Base-by-base conservation (phyloP, 2,888 invertebrate species). In the Epistrophella euchroma region DNA sequence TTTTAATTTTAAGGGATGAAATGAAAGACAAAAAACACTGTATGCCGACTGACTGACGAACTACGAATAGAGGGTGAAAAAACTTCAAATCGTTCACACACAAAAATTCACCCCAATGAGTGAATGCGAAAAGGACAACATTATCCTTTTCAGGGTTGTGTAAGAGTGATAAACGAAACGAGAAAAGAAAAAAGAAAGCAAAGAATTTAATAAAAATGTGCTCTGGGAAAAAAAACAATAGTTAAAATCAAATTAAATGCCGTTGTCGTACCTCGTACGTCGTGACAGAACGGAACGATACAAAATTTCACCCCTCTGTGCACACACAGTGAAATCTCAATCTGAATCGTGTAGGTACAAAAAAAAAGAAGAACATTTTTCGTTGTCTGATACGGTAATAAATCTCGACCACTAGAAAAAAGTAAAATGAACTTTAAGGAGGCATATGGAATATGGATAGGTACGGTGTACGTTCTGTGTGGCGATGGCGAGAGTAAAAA, bases 41-140 rank as follows among this genome's bases (percentile, higher is more conserved):
- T 37, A 37, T 37, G 22, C 19, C 19, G 58, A 58, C 35, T 58
- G 58, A 58, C 58, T 58, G 56, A 52, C 22, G 50, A 17, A 32
- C 55, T 32, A 32, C n/a, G 10, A 56, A 56, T 56, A 78, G 58
- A 43, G 72, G 28, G 74, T 50, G 55, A 73, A 60, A 45, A 58
- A 71, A 58, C 35, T 40, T n/a, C 68, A 40, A 68, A 72, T 66
- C 43, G 28, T 72, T 83, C 50, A 64, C 80, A 66, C 70, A 79
- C 64, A 75, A 79, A 84, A 68, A 79, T 43, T 84, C 83, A 80
- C 76, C 80, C 85, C 72, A 76, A 81, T 73, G 68, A 81, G 56
- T 66, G 81, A 85, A 73, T 76, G 81, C 76, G 85, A 85, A 77
- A 81, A 75, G 60, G 85, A 85, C 72, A 81, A 22, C 74, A 43